Evolutionary conservation across 2,113 vertebrate species (phyloP).

Genomic region (Turnix velox): DNA sequence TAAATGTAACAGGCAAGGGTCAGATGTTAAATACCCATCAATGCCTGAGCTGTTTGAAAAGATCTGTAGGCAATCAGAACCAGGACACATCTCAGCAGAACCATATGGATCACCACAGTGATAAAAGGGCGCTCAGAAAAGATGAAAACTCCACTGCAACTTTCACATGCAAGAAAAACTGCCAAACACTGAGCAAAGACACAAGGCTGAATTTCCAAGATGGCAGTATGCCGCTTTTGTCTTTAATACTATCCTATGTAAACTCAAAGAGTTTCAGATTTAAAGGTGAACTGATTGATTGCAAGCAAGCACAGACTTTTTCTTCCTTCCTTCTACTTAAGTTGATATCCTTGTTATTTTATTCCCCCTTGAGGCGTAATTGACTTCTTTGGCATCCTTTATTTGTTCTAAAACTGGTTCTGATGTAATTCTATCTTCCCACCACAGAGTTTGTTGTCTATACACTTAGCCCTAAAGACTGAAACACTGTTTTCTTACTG

Average conservation of each 20-base stretch:
- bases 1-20: not conserved
- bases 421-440: not conserved
- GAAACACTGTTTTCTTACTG: not conserved
- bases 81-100: not conserved
- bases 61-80: not conserved
- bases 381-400: not conserved
- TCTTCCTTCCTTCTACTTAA: not conserved
- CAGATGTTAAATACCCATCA: not conserved
- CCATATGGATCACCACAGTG: not conserved
- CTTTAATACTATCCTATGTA: not conserved
- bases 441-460: not conserved
- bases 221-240: not conserved
- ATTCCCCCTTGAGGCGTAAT: not conserved
- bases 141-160: not conserved
- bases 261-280: not conserved
- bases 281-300: not conserved
- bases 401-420: not conserved
- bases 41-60: not conserved
- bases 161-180: not conserved
- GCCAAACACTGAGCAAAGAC: not conserved
- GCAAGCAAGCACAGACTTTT: not conserved
- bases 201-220: not conserved
- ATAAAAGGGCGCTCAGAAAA: not conserved
- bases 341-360: not conserved
- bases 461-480: not conserved